Evolutionary conservation across 2,113 vertebrate genomes (phyloP), one percentile per base, ranked within the genome.

Genomic region (Notarius quadriscutis): DNA sequence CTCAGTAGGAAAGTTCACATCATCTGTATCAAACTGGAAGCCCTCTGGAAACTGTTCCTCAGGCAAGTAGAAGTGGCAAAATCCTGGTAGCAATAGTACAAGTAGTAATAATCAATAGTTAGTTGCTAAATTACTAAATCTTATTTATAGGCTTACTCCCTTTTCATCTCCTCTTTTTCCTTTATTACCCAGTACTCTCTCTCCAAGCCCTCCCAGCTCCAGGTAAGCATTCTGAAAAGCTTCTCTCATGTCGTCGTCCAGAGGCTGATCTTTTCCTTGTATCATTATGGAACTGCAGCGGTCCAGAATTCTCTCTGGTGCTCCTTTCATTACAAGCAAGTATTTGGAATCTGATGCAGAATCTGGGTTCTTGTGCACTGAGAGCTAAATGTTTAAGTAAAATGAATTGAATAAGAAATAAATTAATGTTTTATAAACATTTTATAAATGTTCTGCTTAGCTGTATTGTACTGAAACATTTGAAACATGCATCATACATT

Each of bases 281-380:
- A 89, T 85, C 78, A 91, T 57, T 69, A 91, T 91, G n/a, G 77
- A 83, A 75, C 79, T 69, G 79, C 90, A 91, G 48, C 90, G 88
- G 53, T 89, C 90, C 78, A 91, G 87, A 27, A 91, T 91, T 79
- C 90, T 67, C 69, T 91, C 90, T 9, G 90, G 90, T 18, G 90
- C 90, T 82, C 90, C 90, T 89, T 91, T 91, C 90, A 91, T 89
- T 34, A 91, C 88, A 57, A 91, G 88, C 71, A 91, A 41, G 72
- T 91, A 87, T 50, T 88, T 87, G 48, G 87, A 79, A 75, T 84
- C 84, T 17, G 87, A 72, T n/a, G 80, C 48, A 50, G 81, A 50
- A 27, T 87, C 84, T 75, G 84, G 88, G 51, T 88, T 88, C 63
- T 87, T 91, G 74, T 91, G 90, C 27, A 91, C 85, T 12, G 90